Percentiles rank a stretch among this genome's conserved stretches.
These are phyloP conservation scores for Grantiella picta DNA, from an alignment of 2,113 vertebrate species.

Conservation along the genomic window DNA sequence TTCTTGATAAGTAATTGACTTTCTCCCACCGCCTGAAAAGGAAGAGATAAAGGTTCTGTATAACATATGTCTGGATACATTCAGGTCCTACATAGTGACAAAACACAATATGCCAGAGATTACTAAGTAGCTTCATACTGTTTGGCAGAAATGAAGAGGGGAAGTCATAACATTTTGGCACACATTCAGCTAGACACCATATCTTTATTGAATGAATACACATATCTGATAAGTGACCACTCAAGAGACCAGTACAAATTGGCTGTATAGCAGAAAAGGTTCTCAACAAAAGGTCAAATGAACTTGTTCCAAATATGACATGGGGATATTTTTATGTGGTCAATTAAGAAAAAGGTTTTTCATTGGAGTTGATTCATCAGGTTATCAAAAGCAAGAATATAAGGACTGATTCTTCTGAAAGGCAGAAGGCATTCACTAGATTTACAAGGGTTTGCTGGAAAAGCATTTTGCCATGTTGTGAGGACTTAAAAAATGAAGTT, in stretches of 20 bases:
- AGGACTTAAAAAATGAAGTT: neutral
- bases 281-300: slow-evolving; percentile 4
- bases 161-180: neutral
- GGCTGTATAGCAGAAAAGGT: neutral
- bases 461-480: neutral
- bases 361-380: neutral
- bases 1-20: neutral
- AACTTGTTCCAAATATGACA: neutral
- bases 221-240: neutral
- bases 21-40: neutral
- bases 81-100: neutral
- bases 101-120: slow-evolving; percentile 32
- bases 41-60: neutral
- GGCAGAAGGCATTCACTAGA: neutral
- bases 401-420: neutral
- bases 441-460: neutral
- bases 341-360: neutral
- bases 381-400: neutral
- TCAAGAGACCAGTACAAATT: neutral
- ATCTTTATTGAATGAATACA: neutral
- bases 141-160: neutral
- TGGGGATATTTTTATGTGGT: neutral
- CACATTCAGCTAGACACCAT: neutral
- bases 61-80: neutral
- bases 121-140: neutral